Evolutionary conservation across 2,888 invertebrate species (phyloP).

Genomic region (Teleogryllus oceanicus): DNA sequence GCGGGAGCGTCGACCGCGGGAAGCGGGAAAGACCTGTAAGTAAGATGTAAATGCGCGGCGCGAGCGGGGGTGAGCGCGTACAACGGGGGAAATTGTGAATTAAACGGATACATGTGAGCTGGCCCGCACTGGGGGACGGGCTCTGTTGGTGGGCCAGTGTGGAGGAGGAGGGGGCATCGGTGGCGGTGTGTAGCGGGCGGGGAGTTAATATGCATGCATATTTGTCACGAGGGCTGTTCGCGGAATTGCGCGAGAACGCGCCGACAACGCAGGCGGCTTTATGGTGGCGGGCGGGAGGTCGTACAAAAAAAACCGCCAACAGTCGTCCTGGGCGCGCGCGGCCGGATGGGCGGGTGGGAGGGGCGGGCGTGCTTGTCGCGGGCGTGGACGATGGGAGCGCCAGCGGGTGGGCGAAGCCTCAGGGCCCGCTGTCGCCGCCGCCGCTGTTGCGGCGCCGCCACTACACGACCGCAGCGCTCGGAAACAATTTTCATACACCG

Average conservation of each 20-base stretch:
- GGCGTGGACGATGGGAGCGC: too few species aligned
- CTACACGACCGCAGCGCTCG: conserved; percentile 18
- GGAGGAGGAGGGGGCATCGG: background rate
- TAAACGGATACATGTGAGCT: background rate
- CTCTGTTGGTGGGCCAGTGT: background rate
- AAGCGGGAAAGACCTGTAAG: background rate
- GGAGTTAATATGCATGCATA: conserved; percentile 18
- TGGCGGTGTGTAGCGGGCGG: background rate
- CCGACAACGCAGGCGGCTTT: background rate
- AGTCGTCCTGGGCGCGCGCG: background rate
- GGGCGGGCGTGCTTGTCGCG: background rate
- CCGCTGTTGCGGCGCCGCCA: background rate
- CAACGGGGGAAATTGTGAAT: background rate
- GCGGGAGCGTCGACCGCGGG: background rate
- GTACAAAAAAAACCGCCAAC: background rate
- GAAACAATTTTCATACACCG: conserved; percentile 3
- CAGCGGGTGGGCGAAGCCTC: background rate
- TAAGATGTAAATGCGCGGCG: background rate
- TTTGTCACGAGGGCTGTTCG: background rate
- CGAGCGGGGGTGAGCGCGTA: background rate
- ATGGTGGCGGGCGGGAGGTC: background rate
- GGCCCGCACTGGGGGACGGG: background rate
- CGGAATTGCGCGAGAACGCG: background rate
- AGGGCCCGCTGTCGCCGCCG: background rate
- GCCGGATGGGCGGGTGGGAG: background rate